Conservation (phyloP, 1,140 invertebrate species). For the Panagrolaimus sp. region DNA sequence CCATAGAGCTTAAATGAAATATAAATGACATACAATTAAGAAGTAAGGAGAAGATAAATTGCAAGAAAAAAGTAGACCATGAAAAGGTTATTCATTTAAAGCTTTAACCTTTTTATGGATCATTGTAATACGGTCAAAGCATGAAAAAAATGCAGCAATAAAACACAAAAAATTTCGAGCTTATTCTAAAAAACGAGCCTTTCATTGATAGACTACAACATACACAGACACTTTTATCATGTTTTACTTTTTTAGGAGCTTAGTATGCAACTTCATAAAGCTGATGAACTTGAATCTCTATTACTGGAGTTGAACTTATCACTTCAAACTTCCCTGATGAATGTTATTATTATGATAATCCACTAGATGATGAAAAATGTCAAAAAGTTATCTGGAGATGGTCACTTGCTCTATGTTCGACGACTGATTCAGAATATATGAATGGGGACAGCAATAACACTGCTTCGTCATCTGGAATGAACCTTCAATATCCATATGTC, state of each 20-base stretch:
- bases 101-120: too few species aligned
- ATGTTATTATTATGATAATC: conserved; percentile 85
- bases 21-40: too few species aligned
- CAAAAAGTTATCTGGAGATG: conserved; percentile 66
- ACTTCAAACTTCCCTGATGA: conserved; percentile 73
- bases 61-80: too few species aligned
- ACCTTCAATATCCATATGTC: conserved; percentile 86
- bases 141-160: too few species aligned
- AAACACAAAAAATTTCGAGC: too few species aligned
- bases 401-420: conserved; percentile 20
- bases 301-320: conserved; percentile 85
- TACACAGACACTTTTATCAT: too few species aligned
- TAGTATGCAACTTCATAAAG: conserved; percentile 84
- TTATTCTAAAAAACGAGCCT: too few species aligned
- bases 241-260: conserved; percentile 70
- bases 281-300: conserved; percentile 87
- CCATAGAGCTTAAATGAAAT: too few species aligned
- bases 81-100: too few species aligned
- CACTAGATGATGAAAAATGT: conserved; percentile 68
- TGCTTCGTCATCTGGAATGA: conserved; percentile 67
- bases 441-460: conserved; percentile 5
- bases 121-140: too few species aligned
- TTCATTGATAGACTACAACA: too few species aligned
- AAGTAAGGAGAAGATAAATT: too few species aligned
- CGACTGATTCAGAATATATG: conserved; percentile 9